These are phyloP conservation scores for Glaucomys volans DNA, from an alignment of 2,113 vertebrate genomes.

Conservation along the genomic window DNA sequence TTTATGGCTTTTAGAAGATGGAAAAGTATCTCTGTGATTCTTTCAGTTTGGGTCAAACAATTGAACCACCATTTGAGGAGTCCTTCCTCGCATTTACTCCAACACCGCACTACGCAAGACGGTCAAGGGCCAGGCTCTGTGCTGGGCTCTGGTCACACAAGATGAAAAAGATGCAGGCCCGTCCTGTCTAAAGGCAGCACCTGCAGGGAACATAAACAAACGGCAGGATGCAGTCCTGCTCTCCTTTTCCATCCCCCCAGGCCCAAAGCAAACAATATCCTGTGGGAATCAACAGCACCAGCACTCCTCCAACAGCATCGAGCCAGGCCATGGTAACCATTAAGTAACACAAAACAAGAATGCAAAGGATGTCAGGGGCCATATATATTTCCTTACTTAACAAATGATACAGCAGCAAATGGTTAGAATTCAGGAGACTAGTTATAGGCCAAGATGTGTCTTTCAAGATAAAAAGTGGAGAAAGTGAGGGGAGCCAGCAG, in stretches of 20 bases:
- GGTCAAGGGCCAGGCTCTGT: neutral
- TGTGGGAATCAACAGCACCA: neutral
- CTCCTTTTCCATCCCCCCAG: neutral
- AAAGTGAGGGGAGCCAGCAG: neutral
- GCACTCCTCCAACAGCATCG: neutral
- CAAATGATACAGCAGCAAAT: neutral
- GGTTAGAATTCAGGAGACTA: neutral
- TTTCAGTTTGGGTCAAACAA: constrained; percentile 14
- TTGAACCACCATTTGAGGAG: neutral
- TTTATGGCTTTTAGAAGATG: constrained; percentile 6
- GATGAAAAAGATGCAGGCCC: accelerated
- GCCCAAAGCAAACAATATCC: neutral
- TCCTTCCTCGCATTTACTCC: neutral
- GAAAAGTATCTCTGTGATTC: constrained; percentile 23
- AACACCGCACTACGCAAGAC: neutral
- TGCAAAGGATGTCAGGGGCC: neutral
- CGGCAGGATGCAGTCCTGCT: neutral
- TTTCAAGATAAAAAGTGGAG: neutral
- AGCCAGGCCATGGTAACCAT: neutral
- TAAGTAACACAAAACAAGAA: neutral
- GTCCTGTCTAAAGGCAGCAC: neutral
- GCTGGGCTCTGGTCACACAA: neutral
- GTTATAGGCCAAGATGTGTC: accelerated
- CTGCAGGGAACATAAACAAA: neutral
- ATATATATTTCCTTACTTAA: neutral